Conservation (phyloP, 2,113 vertebrate species). For the Bubo blakistoni region DNA sequence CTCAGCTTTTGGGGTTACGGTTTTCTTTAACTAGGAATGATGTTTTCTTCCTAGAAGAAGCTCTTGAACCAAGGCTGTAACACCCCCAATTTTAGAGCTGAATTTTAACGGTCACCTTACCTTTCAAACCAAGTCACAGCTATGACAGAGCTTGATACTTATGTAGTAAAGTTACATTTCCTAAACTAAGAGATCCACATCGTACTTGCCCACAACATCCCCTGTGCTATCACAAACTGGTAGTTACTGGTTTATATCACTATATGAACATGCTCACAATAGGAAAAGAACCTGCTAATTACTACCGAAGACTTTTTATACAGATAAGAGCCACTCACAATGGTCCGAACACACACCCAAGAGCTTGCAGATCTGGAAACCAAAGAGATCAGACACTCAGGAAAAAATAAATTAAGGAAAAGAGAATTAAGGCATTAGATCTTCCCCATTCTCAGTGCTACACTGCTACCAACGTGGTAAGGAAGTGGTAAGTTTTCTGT, state of each 20-base stretch:
- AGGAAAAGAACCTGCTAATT: neutral
- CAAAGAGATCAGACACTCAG: neutral
- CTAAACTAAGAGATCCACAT: neutral
- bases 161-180: neutral
- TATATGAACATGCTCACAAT: neutral
- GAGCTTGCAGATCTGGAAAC: neutral
- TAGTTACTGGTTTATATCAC: neutral
- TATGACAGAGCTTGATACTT: neutral
- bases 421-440: neutral
- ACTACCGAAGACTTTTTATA: neutral
- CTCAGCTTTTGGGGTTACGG: neutral
- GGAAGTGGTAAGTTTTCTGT: neutral
- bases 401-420: neutral
- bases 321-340: neutral
- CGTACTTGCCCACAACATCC: rapidly evolving
- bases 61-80: neutral
- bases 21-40: neutral
- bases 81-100: neutral
- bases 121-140: neutral
- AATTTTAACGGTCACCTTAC: neutral
- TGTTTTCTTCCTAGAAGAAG: neutral
- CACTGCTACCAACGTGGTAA: neutral
- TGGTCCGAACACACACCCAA: neutral
- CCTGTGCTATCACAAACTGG: neutral
- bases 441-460: neutral